These are phyloP conservation scores for Catocala fraxini DNA, from an alignment of 2,888 invertebrate genomes.

Conservation along the genomic window DNA sequence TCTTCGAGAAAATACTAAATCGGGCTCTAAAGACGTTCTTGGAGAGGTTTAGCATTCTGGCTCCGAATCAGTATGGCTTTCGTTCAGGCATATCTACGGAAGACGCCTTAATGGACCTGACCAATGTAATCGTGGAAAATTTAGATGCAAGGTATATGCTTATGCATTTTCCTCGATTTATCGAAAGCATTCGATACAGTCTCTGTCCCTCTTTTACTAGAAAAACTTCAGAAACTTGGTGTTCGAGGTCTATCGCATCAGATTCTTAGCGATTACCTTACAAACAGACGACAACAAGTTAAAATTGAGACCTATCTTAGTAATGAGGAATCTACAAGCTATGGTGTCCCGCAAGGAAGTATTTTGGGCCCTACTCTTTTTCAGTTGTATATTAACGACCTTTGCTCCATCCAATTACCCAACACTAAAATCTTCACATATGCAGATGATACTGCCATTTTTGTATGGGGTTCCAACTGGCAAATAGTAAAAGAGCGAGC, in stretches of 20 bases:
- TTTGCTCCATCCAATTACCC: constrained; percentile 1
- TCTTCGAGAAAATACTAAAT: constrained; percentile 12
- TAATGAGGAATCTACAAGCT: constrained; percentile 6
- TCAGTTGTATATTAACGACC: constrained; percentile 1
- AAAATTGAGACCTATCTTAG: constrained; percentile 6
- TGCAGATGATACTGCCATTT: constrained; percentile 22
- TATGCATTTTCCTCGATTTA: constrained; percentile 7
- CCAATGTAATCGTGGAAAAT: constrained; percentile 1
- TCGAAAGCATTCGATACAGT: too few relatives aligned
- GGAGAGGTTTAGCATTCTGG: not conserved
- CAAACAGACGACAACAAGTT: constrained; percentile 8
- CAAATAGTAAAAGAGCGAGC: not conserved
- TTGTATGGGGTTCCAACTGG: constrained; percentile 7
- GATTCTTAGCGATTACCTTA: constrained; percentile 8
- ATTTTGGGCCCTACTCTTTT: constrained; percentile 14
- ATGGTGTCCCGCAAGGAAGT: constrained; percentile 20
- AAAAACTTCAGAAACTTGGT: constrained; percentile 3
- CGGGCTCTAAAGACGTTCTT: not conserved
- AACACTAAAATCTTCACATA: constrained; percentile 13
- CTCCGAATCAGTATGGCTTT: constrained; percentile 8
- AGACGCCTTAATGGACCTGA: constrained; percentile 6
- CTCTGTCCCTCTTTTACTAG: too few relatives aligned
- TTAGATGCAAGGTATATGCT: constrained; percentile 10
- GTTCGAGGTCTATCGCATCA: not conserved
- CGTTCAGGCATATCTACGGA: not conserved